A percentile compares a stretch with the other conserved stretches of the same genome.
phyloP scores from a whole-genome alignment of 2,797 vertebrate species.

The Crax fasciolata region DNA sequence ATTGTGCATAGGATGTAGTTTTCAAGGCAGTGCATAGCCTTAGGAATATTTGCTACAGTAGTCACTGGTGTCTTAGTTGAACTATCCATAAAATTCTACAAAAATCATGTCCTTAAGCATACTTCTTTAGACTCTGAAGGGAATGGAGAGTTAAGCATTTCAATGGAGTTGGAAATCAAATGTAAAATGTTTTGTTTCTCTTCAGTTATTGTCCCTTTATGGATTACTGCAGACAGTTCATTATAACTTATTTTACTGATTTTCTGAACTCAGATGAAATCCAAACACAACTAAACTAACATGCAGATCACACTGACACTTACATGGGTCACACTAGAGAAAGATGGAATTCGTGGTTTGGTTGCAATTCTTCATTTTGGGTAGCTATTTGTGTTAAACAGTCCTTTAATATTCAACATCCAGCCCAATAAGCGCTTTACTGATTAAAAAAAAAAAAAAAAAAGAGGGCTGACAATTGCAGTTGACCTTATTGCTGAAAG shows the following conservation, averaged over 20 bases:
- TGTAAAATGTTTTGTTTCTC: slow-evolving; percentile 36
- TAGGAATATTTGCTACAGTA: neutral
- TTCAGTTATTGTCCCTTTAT: slow-evolving; percentile 21
- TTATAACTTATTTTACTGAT: slow-evolving; percentile 68
- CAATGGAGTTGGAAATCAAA: slow-evolving; percentile 27
- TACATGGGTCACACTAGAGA: slow-evolving; percentile 53
- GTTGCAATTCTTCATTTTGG: slow-evolving; percentile 14
- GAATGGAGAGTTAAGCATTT: slow-evolving; percentile 32
- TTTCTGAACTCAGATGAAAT: slow-evolving; percentile 63
- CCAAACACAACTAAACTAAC: slow-evolving; percentile 58
- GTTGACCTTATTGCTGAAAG: neutral
- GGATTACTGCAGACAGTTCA: slow-evolving; percentile 53
- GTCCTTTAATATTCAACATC: slow-evolving; percentile 23
- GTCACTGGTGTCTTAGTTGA: slow-evolving; percentile 36
- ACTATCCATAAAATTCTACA: neutral
- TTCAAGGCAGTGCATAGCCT: slow-evolving; percentile 34
- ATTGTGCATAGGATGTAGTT: neutral
- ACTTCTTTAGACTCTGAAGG: slow-evolving; percentile 7
- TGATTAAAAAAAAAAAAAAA: neutral
- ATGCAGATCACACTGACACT: slow-evolving; percentile 63
- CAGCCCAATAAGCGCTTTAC: neutral
- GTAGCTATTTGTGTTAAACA: slow-evolving; percentile 32
- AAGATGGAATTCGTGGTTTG: slow-evolving; percentile 69
- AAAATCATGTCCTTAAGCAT: neutral
- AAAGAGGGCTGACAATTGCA: neutral